phyloP scores from a whole-genome alignment of 2,888 invertebrate species.

The Nephrocerus scutellatus region DNA sequence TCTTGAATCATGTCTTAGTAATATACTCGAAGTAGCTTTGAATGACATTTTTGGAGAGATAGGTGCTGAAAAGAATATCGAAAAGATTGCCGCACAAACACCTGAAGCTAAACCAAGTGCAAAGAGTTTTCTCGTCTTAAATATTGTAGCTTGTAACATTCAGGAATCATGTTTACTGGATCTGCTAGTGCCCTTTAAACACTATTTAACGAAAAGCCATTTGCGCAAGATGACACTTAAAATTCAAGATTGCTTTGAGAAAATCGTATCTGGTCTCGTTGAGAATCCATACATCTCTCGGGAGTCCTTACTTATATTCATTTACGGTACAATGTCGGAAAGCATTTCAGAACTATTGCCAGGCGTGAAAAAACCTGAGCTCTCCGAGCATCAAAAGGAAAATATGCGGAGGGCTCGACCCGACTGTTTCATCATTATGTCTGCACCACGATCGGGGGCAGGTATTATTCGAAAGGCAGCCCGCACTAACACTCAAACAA shows the following conservation, averaged over 20 bases:
- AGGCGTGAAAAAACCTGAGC: conserved; percentile 48
- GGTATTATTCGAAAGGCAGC: conserved; percentile 56
- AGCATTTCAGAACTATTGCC: conserved; percentile 66
- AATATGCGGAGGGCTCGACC: conserved; percentile 53
- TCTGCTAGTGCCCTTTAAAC: conserved; percentile 73
- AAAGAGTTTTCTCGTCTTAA: conserved; percentile 79
- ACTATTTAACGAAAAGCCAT: conserved; percentile 66
- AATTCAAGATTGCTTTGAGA: conserved; percentile 71
- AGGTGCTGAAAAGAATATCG: conserved; percentile 88
- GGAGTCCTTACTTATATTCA: conserved; percentile 69
- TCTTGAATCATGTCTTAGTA: conserved; percentile 69
- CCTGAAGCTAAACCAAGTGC: conserved; percentile 74
- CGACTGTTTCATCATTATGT: conserved; percentile 72
- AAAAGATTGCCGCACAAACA: conserved; percentile 71
- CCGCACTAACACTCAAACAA: conserved; percentile 64
- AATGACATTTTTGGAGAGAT: conserved; percentile 83
- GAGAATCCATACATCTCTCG: conserved; percentile 69
- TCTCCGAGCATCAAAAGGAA: conserved; percentile 53
- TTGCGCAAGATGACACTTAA: conserved; percentile 74
- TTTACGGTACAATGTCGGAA: conserved; percentile 74
- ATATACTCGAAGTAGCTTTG: conserved; percentile 74
- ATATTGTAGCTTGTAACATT: conserved; percentile 72
- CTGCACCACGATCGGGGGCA: conserved; percentile 61
- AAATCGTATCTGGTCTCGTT: conserved; percentile 73
- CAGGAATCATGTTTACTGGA: conserved; percentile 69